These are phyloP conservation scores for Corbicula japonica DNA, from an alignment of 2,888 invertebrate species.

Conservation along the genomic window DNA sequence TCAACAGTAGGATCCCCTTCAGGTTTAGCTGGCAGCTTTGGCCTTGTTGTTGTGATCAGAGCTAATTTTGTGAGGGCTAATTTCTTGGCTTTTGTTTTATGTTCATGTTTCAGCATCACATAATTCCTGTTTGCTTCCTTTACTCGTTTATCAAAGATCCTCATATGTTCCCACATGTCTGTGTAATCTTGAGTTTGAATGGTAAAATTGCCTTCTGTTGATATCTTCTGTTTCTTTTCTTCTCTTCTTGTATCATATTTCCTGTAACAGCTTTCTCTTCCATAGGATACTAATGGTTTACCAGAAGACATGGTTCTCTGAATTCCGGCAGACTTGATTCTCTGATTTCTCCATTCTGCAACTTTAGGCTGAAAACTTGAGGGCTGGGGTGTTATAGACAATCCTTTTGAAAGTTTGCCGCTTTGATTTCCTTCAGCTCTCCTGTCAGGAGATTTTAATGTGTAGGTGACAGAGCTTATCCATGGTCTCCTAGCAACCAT, in stretches of 20 bases:
- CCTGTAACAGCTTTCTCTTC: no score
- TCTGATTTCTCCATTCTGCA: no score
- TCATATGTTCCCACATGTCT: slow-evolving; percentile 28
- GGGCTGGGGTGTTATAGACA: background rate
- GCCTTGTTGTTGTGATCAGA: no score
- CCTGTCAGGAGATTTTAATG: no score
- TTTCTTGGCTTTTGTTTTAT: background rate
- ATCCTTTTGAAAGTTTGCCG: slow-evolving; percentile 4
- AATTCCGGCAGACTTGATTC: no score
- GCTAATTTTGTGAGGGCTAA: background rate
- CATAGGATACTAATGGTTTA: no score
- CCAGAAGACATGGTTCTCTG: no score
- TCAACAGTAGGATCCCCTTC: no score
- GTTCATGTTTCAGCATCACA: background rate
- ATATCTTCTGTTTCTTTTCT: background rate
- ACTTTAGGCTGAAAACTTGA: slow-evolving; percentile 20
- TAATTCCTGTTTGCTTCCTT: slow-evolving; percentile 11
- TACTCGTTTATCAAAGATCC: slow-evolving; percentile 11
- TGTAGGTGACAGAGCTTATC: no score
- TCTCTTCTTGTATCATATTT: background rate
- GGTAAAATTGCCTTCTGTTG: slow-evolving; percentile 24
- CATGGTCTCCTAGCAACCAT: no score
- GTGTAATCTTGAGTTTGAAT: slow-evolving; percentile 33
- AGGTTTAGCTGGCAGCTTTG: no score
- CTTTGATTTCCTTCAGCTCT: no score